Conservation (phyloP, 1,140 invertebrate genomes). For the Pogonognathellus flavescens region DNA sequence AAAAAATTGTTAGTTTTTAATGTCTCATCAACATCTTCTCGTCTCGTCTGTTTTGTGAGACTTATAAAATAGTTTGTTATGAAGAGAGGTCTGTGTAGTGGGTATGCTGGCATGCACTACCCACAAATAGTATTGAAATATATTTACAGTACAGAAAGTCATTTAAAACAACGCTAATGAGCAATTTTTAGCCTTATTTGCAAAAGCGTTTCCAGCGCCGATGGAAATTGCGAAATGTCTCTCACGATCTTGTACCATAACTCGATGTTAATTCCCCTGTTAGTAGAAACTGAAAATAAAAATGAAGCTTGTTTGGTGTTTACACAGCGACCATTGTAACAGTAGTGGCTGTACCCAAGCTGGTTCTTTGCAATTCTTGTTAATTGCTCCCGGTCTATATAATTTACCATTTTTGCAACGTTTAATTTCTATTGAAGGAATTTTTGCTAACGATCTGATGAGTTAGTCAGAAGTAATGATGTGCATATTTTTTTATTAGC, state of each 20-base stretch:
- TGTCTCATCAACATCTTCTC: conserved; percentile 8
- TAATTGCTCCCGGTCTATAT: neutral
- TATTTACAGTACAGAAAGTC: conserved; percentile 6
- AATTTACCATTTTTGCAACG: conserved; percentile 27
- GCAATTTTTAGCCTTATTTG: conserved; percentile 27
- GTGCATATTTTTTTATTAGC: neutral
- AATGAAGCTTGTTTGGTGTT: neutral
- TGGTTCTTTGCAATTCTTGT: neutral
- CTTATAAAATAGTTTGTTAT: neutral
- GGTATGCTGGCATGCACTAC: too few species aligned
- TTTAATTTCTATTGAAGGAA: conserved; percentile 13
- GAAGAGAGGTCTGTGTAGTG: neutral
- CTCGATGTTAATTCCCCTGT: neutral
- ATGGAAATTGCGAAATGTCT: neutral
- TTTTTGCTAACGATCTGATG: conserved; percentile 14
- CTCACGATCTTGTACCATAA: neutral
- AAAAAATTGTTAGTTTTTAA: conserved; percentile 27
- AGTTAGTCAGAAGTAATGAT: too few species aligned
- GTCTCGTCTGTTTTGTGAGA: neutral
- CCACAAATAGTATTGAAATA: neutral
- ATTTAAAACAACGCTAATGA: conserved; percentile 26
- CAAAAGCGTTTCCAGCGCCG: neutral
- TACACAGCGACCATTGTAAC: neutral
- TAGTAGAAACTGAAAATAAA: neutral
- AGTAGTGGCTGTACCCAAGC: neutral